Conservation (phyloP, 2,888 invertebrate species). For the Didymodactylos carnosus region DNA sequence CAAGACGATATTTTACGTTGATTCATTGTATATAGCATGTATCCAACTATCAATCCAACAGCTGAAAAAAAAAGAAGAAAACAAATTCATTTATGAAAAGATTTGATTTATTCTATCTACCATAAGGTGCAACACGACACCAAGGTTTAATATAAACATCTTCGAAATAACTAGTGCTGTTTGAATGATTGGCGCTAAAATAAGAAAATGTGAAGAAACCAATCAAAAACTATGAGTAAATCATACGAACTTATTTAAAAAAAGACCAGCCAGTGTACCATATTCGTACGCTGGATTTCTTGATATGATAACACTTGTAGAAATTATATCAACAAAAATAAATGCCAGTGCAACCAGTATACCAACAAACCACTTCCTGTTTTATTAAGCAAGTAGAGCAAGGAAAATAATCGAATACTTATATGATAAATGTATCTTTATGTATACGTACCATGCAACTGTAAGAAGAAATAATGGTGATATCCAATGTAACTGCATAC, state of each 20-base stretch:
- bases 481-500: background rate
- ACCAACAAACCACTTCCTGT: background rate
- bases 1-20: background rate
- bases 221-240: too few species aligned
- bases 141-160: constrained; percentile 35
- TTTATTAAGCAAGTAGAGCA: background rate
- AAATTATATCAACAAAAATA: background rate
- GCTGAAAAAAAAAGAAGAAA: too few species aligned
- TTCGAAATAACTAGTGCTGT: background rate
- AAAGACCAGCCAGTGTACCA: background rate
- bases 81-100: too few species aligned
- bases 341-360: background rate
- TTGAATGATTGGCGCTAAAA: too few species aligned
- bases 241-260: too few species aligned
- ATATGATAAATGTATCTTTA: too few species aligned
- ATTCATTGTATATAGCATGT: constrained; percentile 18
- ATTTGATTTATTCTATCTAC: too few species aligned
- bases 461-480: background rate
- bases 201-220: too few species aligned
- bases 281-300: background rate
- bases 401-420: background rate
- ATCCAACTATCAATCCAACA: constrained; percentile 25
- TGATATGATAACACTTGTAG: background rate
- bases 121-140: constrained; percentile 34
- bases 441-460: background rate